These are phyloP conservation scores for Dolichallabes microphthalmus DNA, from an alignment of 2,113 vertebrate genomes.

Conservation along the genomic window DNA sequence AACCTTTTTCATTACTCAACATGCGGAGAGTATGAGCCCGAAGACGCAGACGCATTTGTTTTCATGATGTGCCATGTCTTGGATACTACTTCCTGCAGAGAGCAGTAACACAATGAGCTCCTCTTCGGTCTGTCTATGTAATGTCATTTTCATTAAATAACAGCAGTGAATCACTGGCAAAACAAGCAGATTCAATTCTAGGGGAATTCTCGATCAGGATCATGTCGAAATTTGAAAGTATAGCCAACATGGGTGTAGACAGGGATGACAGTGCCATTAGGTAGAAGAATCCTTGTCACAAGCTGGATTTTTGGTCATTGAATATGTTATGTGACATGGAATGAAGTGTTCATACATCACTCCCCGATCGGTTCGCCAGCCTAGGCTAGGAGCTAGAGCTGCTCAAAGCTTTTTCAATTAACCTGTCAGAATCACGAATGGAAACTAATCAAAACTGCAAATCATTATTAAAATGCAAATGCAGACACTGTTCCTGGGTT, in stretches of 20 bases:
- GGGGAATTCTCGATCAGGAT: conserved; percentile 21
- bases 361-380: conserved; percentile 22
- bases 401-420: conserved; percentile 47
- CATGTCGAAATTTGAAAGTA: conserved; percentile 13
- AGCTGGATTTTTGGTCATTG: conserved; percentile 34
- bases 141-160: conserved; percentile 43
- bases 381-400: neutral
- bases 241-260: conserved; percentile 5
- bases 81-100: conserved; percentile 26
- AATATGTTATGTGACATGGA: conserved; percentile 17
- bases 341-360: conserved; percentile 48
- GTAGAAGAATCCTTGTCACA: conserved; percentile 14
- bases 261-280: conserved; percentile 9
- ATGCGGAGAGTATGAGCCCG: conserved; percentile 2
- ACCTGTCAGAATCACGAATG: conserved; percentile 48
- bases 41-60: conserved; percentile 14
- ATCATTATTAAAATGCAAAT: conserved; percentile 58
- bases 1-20: conserved; percentile 26
- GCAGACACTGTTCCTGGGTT: conserved; percentile 23
- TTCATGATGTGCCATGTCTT: conserved; percentile 30
- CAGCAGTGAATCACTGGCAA: conserved; percentile 34
- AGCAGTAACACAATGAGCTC: conserved; percentile 3
- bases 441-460: conserved; percentile 47
- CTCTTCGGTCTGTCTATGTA: conserved; percentile 9
- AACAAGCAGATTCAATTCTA: conserved; percentile 21